These are phyloP conservation scores for Megathymus violae DNA, from an alignment of 1,140 invertebrate genomes.

Conservation along the genomic window DNA sequence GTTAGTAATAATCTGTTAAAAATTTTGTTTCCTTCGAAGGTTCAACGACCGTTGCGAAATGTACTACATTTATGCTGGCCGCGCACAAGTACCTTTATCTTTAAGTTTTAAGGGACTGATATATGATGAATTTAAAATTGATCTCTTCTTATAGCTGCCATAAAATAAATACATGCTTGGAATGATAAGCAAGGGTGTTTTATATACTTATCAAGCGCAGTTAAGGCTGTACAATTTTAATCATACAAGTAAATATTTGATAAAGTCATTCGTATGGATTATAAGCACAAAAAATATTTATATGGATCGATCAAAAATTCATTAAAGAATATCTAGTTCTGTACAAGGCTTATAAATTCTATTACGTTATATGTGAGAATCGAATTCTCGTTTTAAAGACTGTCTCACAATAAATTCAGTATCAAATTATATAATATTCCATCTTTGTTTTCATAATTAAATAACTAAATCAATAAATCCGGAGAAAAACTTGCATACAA, in stretches of 20 bases:
- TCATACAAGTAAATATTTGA: too few relatives aligned
- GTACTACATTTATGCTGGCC: slow-evolving; percentile 46
- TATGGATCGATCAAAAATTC: too few relatives aligned
- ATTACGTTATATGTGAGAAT: too few relatives aligned
- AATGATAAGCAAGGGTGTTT: slow-evolving; percentile 41
- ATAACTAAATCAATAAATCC: too few relatives aligned
- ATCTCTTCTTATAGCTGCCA: slow-evolving; percentile 55
- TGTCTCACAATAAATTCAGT: too few relatives aligned
- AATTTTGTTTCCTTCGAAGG: slow-evolving; percentile 48
- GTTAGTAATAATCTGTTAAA: slow-evolving; percentile 55
- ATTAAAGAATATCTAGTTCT: too few relatives aligned
- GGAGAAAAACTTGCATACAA: too few relatives aligned
- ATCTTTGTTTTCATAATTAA: too few relatives aligned
- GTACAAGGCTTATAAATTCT: too few relatives aligned
- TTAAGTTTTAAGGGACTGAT: slow-evolving; percentile 47
- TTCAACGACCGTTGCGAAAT: slow-evolving; percentile 44
- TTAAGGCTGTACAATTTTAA: slow-evolving; percentile 26
- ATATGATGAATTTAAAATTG: slow-evolving; percentile 60
- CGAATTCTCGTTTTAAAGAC: too few relatives aligned
- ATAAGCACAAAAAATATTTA: too few relatives aligned
- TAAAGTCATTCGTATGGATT: not conserved
- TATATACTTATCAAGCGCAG: slow-evolving; percentile 17
- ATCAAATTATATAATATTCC: too few relatives aligned
- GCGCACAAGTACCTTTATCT: slow-evolving; percentile 47
- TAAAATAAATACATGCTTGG: slow-evolving; percentile 54